These are phyloP conservation scores for Xyrauchen texanus DNA, from an alignment of 2,113 vertebrate genomes.

Conservation along the genomic window DNA sequence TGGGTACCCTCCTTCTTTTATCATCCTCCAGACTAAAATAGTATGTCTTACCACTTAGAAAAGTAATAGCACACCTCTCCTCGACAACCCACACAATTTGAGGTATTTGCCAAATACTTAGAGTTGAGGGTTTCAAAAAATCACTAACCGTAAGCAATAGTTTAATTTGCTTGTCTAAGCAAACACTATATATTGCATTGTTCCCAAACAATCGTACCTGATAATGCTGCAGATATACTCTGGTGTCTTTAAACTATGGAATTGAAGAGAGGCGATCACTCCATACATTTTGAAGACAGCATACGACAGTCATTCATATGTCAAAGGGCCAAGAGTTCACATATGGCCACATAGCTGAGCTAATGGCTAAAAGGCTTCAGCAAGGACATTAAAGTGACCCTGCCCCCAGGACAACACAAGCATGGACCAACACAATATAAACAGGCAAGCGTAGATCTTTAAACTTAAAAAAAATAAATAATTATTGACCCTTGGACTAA, in stretches of 20 bases:
- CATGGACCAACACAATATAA: background rate
- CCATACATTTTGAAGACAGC: background rate
- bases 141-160: no score
- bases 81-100: no score
- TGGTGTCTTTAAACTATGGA: background rate
- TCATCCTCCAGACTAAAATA: no score
- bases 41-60: no score
- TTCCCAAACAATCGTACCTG: background rate
- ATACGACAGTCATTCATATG: background rate
- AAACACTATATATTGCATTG: background rate
- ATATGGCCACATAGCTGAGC: slow-evolving; percentile 38
- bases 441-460: slow-evolving; percentile 4
- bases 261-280: background rate
- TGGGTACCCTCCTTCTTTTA: no score
- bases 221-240: background rate
- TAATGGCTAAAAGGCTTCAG: slow-evolving; percentile 48
- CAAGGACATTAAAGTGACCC: slow-evolving; percentile 40
- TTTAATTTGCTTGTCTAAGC: no score
- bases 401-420: slow-evolving; percentile 13
- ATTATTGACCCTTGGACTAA: no score
- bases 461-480: background rate
- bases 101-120: no score
- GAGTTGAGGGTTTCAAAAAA: no score
- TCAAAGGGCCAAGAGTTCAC: slow-evolving; percentile 43
- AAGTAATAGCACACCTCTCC: no score